Conservation (phyloP, 2,888 invertebrate species). For the Heliothis peltigera region DNA sequence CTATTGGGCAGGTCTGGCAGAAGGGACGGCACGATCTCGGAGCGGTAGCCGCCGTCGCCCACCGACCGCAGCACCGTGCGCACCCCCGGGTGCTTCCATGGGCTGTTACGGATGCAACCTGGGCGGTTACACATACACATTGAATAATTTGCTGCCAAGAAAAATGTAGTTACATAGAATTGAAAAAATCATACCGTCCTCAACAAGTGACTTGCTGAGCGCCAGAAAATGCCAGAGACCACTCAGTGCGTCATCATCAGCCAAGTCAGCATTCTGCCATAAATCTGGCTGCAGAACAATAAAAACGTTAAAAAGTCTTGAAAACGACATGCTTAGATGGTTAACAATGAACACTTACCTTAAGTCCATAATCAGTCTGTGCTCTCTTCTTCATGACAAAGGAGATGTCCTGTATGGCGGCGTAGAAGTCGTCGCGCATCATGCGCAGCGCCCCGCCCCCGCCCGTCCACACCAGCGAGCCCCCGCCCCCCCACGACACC, state of each 20-base stretch:
- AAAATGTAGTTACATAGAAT: no score
- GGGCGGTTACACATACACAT: conserved; percentile 3
- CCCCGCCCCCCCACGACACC: conserved; percentile 93
- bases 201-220: conserved; percentile 92
- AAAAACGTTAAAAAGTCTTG: not conserved
- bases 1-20: conserved; percentile 91
- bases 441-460: conserved; percentile 84
- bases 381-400: conserved; percentile 93
- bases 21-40: conserved; percentile 90
- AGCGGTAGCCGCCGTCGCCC: conserved; percentile 87
- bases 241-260: conserved; percentile 93
- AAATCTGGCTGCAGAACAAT: conserved; percentile 91
- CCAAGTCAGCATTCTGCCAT: conserved; percentile 94
- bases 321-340: not conserved
- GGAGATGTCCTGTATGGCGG: conserved; percentile 92
- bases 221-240: conserved; percentile 96
- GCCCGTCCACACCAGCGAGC: conserved; percentile 93
- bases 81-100: conserved; percentile 91
- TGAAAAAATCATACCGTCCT: conserved; percentile 87
- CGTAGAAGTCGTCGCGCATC: conserved; percentile 82
- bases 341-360: conserved; percentile 84
- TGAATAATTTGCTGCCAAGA: no score
- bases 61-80: conserved; percentile 88
- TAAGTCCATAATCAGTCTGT: conserved; percentile 93
- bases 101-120: conserved; percentile 89